phyloP scores from a whole-genome alignment of 1,140 invertebrate species.

The Liolophura sinensis region DNA sequence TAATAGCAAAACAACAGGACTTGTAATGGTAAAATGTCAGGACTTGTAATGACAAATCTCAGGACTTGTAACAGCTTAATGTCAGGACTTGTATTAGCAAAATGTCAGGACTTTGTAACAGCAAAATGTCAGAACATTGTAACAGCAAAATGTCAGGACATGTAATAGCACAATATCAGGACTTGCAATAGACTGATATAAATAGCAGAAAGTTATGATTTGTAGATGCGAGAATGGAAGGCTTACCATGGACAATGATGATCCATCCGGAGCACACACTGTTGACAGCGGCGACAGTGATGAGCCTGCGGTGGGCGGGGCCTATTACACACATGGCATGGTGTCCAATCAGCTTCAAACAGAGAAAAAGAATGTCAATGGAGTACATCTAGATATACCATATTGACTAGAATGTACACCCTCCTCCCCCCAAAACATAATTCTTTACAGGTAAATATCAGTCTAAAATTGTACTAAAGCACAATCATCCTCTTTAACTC shows the following conservation, averaged over 20 bases:
- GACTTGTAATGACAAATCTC: neutral
- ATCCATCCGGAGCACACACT: slow-evolving; percentile 87
- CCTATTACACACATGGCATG: slow-evolving; percentile 82
- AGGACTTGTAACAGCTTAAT: neutral
- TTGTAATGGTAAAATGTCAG: neutral
- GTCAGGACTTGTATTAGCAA: neutral
- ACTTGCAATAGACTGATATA: too few species aligned
- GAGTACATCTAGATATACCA: too few species aligned
- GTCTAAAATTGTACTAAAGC: too few species aligned
- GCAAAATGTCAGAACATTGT: too few species aligned
- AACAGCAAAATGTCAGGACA: too few species aligned
- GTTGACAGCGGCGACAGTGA: slow-evolving; percentile 86
- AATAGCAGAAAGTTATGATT: neutral
- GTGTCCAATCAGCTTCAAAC: slow-evolving; percentile 73
- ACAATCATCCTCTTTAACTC: neutral
- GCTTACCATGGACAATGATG: slow-evolving; percentile 84
- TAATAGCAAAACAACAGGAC: neutral
- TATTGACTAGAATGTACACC: neutral
- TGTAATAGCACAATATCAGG: too few species aligned
- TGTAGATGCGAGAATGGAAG: slow-evolving; percentile 6
- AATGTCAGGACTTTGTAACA: too few species aligned
- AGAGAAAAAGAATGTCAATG: slow-evolving; percentile 12
- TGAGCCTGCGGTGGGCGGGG: slow-evolving; percentile 84
- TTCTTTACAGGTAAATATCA: too few species aligned
- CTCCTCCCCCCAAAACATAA: too few species aligned